Evolutionary conservation across 2,888 invertebrate genomes (phyloP).

Genomic region (Clunio marinus): DNA sequence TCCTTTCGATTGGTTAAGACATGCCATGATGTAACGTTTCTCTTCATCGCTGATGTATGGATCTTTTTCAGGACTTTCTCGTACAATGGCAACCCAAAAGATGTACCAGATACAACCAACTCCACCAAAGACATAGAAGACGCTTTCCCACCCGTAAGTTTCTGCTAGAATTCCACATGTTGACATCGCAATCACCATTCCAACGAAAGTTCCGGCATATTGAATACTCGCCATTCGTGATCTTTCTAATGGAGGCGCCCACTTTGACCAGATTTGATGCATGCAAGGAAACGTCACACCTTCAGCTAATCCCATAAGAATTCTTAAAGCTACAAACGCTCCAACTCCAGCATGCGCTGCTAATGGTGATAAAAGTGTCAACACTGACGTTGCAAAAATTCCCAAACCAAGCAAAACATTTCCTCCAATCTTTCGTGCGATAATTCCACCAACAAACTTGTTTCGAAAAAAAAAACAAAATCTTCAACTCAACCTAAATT

Average conservation of each 20-base stretch:
- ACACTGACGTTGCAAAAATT: conserved; percentile 64
- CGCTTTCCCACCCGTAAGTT: conserved; percentile 57
- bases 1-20: conserved; percentile 47
- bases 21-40: conserved; percentile 60
- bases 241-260: conserved; percentile 25
- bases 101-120: conserved; percentile 63
- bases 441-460: conserved; percentile 76
- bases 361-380: conserved; percentile 70
- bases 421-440: conserved; percentile 80
- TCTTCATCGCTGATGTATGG: conserved; percentile 62
- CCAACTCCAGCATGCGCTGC: conserved; percentile 62
- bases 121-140: conserved; percentile 60
- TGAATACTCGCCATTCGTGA: conserved; percentile 18
- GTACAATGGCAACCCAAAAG: conserved; percentile 62
- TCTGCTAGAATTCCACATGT: conserved; percentile 63
- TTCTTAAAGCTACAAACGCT: conserved; percentile 61
- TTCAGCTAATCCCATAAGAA: conserved; percentile 70
- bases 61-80: conserved; percentile 66
- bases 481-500: too few species aligned
- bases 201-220: conserved; percentile 67
- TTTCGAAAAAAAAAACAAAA: too few species aligned
- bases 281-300: conserved; percentile 47
- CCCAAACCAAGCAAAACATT: conserved; percentile 70
- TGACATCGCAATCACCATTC: conserved; percentile 72
- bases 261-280: conserved; percentile 62